Conservation (phyloP, 2,113 vertebrate species). For the Hyla sarda region DNA sequence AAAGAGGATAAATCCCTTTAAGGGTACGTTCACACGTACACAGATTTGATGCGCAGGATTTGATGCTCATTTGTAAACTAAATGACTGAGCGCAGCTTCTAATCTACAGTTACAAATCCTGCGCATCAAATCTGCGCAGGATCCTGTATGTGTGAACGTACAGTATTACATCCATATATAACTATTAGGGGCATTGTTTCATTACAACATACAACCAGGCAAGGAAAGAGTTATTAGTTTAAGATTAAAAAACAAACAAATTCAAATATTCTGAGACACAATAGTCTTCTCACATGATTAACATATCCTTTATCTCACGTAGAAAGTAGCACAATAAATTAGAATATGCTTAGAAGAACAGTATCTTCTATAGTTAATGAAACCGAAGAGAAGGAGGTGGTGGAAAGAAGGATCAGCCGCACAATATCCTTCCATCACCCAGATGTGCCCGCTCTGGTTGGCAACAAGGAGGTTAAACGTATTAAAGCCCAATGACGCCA, state of each 20-base stretch:
- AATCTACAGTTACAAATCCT: no score
- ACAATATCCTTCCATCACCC: background rate
- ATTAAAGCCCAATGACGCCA: constrained; percentile 33
- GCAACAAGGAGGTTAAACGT: constrained; percentile 31
- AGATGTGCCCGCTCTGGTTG: background rate
- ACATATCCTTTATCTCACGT: background rate
- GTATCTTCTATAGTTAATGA: background rate
- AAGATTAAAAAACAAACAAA: background rate
- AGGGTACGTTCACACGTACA: no score
- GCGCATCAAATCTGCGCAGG: no score
- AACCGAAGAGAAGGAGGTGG: background rate
- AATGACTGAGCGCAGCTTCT: no score
- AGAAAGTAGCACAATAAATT: background rate
- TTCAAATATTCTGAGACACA: no score
- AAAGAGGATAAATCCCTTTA: no score
- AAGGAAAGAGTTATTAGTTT: background rate
- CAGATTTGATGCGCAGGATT: no score
- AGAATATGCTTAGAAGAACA: background rate
- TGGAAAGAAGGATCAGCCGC: background rate
- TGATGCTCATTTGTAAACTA: no score
- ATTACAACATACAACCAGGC: background rate
- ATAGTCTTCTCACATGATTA: background rate
- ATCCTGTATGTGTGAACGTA: no score
- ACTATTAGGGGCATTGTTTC: background rate
- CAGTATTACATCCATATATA: background rate